A percentile compares a stretch with the other conserved stretches of the same genome.
phyloP scores from a whole-genome alignment of 2,888 invertebrate genomes.

The Biston betularia region DNA sequence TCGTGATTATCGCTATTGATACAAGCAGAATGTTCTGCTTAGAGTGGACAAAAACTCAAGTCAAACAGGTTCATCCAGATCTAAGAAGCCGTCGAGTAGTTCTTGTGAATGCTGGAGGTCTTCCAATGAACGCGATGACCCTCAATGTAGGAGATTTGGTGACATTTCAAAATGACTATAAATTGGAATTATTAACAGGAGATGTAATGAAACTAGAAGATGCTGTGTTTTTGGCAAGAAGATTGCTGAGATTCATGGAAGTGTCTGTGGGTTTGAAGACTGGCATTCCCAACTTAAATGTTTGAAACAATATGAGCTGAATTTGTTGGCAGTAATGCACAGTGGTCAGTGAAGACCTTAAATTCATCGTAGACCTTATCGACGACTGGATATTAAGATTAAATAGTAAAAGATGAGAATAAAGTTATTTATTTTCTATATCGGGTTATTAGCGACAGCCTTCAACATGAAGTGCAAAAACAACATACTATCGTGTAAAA shows the following conservation, averaged over 20 bases:
- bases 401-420: too few relatives aligned
- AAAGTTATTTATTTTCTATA: too few relatives aligned
- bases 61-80: conserved; percentile 76
- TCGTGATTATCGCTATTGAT: conserved; percentile 74
- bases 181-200: conserved; percentile 72
- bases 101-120: conserved; percentile 74
- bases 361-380: too few relatives aligned
- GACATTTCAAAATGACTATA: conserved; percentile 65
- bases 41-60: conserved; percentile 70
- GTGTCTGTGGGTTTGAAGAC: conserved; percentile 74
- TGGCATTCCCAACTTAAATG: conserved; percentile 78
- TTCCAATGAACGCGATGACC: conserved; percentile 74
- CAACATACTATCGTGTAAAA: too few relatives aligned
- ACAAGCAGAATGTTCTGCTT: conserved; percentile 73
- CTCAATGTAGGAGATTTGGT: conserved; percentile 70
- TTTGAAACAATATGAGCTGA: conserved; percentile 50
- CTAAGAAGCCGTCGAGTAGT: conserved; percentile 71
- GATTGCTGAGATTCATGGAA: conserved; percentile 73
- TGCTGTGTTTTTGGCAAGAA: conserved; percentile 64
- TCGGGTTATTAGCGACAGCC: too few relatives aligned
- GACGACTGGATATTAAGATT: too few relatives aligned
- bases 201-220: conserved; percentile 67
- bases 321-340: too few relatives aligned
- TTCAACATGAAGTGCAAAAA: too few relatives aligned
- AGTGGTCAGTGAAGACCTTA: too few relatives aligned